A percentile compares a stretch with the other conserved stretches of the same genome.
Conservation (phyloP, 2,797 vertebrate genomes). For the Eptatretus atami region DNA sequence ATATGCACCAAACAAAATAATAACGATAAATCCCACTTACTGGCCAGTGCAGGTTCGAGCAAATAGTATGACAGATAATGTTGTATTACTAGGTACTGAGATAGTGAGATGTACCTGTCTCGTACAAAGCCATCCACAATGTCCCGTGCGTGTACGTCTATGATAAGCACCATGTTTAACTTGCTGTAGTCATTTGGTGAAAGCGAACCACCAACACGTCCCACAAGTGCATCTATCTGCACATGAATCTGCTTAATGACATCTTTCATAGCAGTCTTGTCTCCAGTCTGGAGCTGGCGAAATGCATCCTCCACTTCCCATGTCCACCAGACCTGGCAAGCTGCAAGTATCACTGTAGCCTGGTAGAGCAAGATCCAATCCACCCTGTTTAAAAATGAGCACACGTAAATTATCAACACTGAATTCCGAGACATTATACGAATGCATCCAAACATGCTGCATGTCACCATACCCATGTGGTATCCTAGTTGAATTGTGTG, state of each 20-base stretch:
- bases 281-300: slow-evolving; percentile 28
- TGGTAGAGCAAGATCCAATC: slow-evolving; percentile 86
- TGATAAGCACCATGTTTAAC: slow-evolving; percentile 69
- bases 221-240: slow-evolving; percentile 59
- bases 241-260: slow-evolving; percentile 48
- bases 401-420: too few species aligned
- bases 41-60: too few species aligned
- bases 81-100: too few species aligned
- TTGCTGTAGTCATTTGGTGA: slow-evolving; percentile 53
- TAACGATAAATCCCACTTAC: too few species aligned
- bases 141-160: slow-evolving; percentile 75
- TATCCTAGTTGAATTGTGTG: too few species aligned
- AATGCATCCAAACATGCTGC: too few species aligned
- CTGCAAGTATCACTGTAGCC: slow-evolving; percentile 72
- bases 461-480: too few species aligned
- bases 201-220: slow-evolving; percentile 30
- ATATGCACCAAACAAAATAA: too few species aligned
- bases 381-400: slow-evolving; percentile 20
- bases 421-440: too few species aligned
- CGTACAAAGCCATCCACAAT: slow-evolving; percentile 54
- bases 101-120: slow-evolving; percentile 26
- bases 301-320: slow-evolving; percentile 83
- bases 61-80: too few species aligned
- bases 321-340: slow-evolving; percentile 89
- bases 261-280: slow-evolving; percentile 43